Evolutionary conservation across 2,888 invertebrate genomes (phyloP).

Genomic region (Actias luna): DNA sequence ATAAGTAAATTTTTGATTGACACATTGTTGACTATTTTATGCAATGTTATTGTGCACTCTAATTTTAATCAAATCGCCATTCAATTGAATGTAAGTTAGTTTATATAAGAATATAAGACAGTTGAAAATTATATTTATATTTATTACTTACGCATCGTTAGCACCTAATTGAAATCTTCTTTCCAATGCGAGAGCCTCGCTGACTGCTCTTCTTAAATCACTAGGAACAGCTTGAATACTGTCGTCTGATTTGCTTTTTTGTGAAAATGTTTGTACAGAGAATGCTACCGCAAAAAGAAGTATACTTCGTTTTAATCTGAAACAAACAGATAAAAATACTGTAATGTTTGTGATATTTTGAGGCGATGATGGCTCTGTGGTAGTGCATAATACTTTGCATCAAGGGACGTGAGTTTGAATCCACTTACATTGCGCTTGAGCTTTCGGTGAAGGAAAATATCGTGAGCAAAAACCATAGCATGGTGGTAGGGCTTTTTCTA

Average conservation of each 20-base stretch:
- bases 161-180: constrained; percentile 64
- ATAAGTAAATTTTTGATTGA: no score
- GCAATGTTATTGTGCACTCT: neutral
- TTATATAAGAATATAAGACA: no score
- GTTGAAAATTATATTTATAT: neutral
- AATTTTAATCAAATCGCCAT: neutral
- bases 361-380: neutral
- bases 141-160: constrained; percentile 64
- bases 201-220: constrained; percentile 67
- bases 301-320: constrained; percentile 63
- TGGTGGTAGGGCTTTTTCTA: no score
- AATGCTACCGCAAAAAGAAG: constrained; percentile 54
- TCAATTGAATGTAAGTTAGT: neutral
- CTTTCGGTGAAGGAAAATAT: no score
- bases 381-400: no score
- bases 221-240: constrained; percentile 69
- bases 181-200: constrained; percentile 72
- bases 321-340: constrained; percentile 43
- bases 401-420: no score
- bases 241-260: constrained; percentile 63
- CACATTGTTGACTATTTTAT: no score
- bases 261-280: constrained; percentile 44
- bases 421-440: no score
- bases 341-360: neutral
- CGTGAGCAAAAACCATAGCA: no score